Base-by-base conservation (phyloP, 1,140 invertebrate species). In the Mycetomoellerius zeteki region DNA sequence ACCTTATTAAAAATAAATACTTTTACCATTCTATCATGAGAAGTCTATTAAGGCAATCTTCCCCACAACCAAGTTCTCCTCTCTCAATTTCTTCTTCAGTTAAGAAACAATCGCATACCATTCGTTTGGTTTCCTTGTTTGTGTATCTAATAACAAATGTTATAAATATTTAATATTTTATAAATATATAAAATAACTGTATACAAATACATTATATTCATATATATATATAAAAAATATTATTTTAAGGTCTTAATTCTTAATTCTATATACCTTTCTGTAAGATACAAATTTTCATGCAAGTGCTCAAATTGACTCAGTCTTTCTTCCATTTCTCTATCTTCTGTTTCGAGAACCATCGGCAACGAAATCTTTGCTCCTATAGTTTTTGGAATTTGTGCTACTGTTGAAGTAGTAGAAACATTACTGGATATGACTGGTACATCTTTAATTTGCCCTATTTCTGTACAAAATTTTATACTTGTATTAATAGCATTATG, bases 1-100 rank as follows among this genome's bases (percentile, higher is more conserved):
- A 77, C 50, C 6, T 77, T 89, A 81, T 60, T 82, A 56, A 85
- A 82, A 78, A 71, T 50, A 37, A 72, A 89, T 64, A 75, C 94
- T 96, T n/a, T n/a, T 96, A 98, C 98, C 99, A 99, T 97, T 99
- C 99, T 94, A 99, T 99, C 97, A 99, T 98, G 6, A 99, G 96
- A 93, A 99, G 96, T 93, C 99, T 97, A 96, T 99, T 99, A 6
- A 99, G 96, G 96, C 99, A 99, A 95, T 99, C 98, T 93, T 99
- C 98, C 0, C 98, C 98, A 96, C 99, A 99, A 50, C 98, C 98
- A 37, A 97, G 95, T 94, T 98, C 97, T 1, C 98, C 98, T 85
- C 97, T 95, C 50, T 97, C 96, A 81, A 98, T 96, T 90, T 99
- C 99, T 93, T 99, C 98, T 94, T 97, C 97, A 5, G 98, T 98